Percentiles rank a stretch among this genome's conserved stretches.
Evolutionary conservation across 2,888 invertebrate species (phyloP).

Genomic region (Opisthograptis luteolata): DNA sequence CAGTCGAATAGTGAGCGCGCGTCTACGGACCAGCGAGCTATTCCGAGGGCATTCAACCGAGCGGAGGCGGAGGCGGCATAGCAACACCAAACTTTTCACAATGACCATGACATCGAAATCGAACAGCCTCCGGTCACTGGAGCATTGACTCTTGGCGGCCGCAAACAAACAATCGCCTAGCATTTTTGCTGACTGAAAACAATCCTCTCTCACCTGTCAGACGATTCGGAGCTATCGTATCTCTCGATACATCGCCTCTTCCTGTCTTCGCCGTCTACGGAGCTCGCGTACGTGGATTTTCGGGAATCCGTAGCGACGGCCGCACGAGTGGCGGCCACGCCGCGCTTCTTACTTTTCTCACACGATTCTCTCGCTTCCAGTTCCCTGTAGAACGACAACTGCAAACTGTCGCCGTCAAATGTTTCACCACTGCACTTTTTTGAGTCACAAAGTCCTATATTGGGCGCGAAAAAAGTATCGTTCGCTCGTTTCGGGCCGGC

Average conservation of each 20-base stretch:
- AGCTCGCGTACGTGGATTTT: conserved; percentile 66
- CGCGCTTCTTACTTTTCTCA: conserved; percentile 81
- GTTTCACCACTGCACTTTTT: conserved; percentile 82
- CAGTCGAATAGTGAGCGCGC: conserved; percentile 55
- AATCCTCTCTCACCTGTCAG: conserved; percentile 90
- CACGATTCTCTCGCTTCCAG: conserved; percentile 80
- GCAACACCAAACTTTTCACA: conserved; percentile 69
- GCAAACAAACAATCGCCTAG: conserved; percentile 54
- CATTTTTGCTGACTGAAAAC: conserved; percentile 52
- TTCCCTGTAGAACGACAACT: conserved; percentile 79
- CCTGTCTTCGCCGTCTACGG: conserved; percentile 84
- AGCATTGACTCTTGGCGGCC: conserved; percentile 76
- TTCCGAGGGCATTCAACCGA: conserved; percentile 78
- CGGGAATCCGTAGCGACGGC: conserved; percentile 65
- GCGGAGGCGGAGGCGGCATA: conserved; percentile 53
- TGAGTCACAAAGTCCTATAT: conserved; percentile 77
- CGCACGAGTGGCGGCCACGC: conserved; percentile 74
- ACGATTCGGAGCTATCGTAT: conserved; percentile 97
- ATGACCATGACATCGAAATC: conserved; percentile 82
- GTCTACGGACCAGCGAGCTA: conserved; percentile 57
- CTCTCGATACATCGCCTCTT: conserved; percentile 95
- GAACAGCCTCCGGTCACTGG: conserved; percentile 81
- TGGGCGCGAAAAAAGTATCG: conserved; percentile 83
- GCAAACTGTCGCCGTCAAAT: conserved; percentile 68
- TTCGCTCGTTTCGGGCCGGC: conserved; percentile 84